Evolutionary conservation across 2,113 vertebrate genomes (phyloP).

Genomic region (Muntiacus reevesi): DNA sequence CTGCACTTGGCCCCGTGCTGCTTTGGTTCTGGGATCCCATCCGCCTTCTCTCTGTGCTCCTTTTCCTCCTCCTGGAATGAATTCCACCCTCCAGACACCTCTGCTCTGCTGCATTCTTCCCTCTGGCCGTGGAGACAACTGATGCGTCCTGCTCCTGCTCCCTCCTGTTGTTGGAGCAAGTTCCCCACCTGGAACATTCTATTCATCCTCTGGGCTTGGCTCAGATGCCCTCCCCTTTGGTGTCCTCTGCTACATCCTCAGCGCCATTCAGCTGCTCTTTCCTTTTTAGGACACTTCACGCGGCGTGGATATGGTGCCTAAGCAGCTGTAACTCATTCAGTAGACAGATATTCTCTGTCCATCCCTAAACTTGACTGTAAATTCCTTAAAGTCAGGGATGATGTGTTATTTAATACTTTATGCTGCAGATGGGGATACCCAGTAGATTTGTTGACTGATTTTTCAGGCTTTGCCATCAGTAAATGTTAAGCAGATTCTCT

Average conservation of each 20-base stretch:
- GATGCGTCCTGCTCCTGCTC: fast-evolving
- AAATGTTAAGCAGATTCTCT: background rate
- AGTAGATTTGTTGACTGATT: background rate
- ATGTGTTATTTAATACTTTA: background rate
- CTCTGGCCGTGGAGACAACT: background rate
- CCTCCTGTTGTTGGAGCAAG: background rate
- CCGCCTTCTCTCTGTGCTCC: background rate
- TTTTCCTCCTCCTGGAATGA: background rate
- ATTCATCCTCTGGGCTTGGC: background rate
- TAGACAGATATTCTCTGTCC: background rate
- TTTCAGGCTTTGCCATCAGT: background rate
- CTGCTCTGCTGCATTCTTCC: background rate
- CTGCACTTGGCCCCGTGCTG: background rate
- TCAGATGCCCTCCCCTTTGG: background rate
- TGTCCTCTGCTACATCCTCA: background rate
- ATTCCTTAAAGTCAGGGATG: background rate
- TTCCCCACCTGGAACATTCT: background rate
- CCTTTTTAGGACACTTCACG: background rate
- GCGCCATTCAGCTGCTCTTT: background rate
- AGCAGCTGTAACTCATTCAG: background rate
- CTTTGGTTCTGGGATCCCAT: background rate
- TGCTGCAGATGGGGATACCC: background rate
- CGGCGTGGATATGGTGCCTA: background rate
- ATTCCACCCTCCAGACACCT: background rate
- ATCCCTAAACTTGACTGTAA: background rate